Base-by-base conservation (phyloP, 2,113 vertebrate species). In the Austrofundulus limnaeus region DNA sequence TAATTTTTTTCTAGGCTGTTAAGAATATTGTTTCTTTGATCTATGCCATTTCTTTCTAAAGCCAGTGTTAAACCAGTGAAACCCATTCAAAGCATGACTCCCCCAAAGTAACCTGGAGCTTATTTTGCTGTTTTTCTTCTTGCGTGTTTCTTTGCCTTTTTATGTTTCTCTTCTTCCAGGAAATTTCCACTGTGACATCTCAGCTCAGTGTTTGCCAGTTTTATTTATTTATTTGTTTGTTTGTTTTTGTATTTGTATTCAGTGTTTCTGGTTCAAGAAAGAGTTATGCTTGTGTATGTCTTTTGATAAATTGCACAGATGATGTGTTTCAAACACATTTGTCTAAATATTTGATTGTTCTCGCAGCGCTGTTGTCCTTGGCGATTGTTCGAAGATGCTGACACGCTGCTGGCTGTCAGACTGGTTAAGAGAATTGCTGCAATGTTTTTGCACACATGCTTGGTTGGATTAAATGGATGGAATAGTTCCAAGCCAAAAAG, bases 361-460 rank as follows among this genome's bases (percentile, higher is more conserved):
- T 62, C 43, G 39, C 54, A 74, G 37, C 37, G 31, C 23, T 12
- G 9, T 13, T 59, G 50, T 66, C 66, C 53, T 59, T 59, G 23
- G 66, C 48, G 59, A 23, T 16, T 16, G 2, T 60, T 61, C 31
- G 23, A 58, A 72, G 52, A 75, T 47, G 57, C 43, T 48, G 51
- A 50, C 68, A 66, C 42, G 64, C 68, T 72, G 60, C 68, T 59
- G 61, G 75, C 68, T 76, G 68, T 82, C 75, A 75, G 37, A 10
- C 37, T 13, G 12, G 37, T 38, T 38, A 10, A 38, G 9, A 38
- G 12, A 10, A 38, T 38, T 10, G 37, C 37, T 38, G 5, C 37
- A 38, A 11, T 11, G 11, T 38, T 0, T 38, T 38, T 28, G 28
- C 28, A 28, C 28, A 28, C 28, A 28, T 28, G 28, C 28, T 28